Evolutionary conservation across 2,888 invertebrate genomes (phyloP), one percentile per base, ranked within the genome.

Genomic region (Orchesellides sinensis): DNA sequence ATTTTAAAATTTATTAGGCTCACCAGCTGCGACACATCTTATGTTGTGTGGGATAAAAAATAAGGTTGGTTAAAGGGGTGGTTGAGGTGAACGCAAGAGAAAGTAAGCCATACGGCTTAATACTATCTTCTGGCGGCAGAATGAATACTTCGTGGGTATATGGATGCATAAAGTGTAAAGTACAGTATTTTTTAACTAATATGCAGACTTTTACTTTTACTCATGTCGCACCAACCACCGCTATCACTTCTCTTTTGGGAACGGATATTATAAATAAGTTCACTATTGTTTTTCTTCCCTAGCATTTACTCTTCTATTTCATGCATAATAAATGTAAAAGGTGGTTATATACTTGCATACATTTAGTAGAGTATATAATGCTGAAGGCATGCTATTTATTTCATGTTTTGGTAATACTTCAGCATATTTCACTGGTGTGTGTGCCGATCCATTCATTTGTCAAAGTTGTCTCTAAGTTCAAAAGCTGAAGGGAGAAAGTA

Each of bases 1-100:
- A 72, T 72, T 72, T 72, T 72, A 59, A 72, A 72, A 72, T 72
- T 72, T 72, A 72, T 72, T 59, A 61, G 59, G 45, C 47, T 59
- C 59, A 54, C 45, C 72, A 72, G 59, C 59, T 59, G 72, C 47
- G 72, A 59, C 47, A 59, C 59, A 59, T 59, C 45, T 49, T 59
- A n/a, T 29, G 35, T 63, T 35, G 63, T 17, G 52, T 21, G 63
- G 40, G 21, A 21, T 19, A 32, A 35, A 17, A 3, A 61, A 17
- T n/a, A 29, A 61, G 61, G 17, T 2, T 19, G 14, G 54, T 8
- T 23, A 19, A 2, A 23, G 1, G 23, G 1, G 56, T 65, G 4
- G 40, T 40, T 40, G 10, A 2, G 40, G 10, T 14, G n/a, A 14
- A 14, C n/a, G 14, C 10, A 8, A 8, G 40, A 40, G 10, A 14